phyloP scores from a whole-genome alignment of 2,888 invertebrate species.

The Rhogogaster chlorosoma region DNA sequence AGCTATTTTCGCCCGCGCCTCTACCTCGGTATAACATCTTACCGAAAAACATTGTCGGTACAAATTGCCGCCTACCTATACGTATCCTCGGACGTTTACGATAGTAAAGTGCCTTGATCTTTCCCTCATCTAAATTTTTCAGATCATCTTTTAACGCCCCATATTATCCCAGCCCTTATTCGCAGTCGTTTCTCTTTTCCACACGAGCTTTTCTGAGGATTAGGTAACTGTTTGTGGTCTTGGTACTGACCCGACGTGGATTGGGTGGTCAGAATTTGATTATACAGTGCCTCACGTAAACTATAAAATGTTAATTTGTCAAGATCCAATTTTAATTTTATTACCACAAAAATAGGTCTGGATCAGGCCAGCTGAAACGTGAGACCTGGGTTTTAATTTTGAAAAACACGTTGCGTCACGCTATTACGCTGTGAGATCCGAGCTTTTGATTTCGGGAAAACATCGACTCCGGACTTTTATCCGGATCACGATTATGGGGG shows the following conservation, averaged over 20 bases:
- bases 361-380: slow-evolving; percentile 6
- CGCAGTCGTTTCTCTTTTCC: not conserved
- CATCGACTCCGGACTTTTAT: not conserved
- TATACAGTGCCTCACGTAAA: not conserved
- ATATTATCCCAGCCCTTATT: not conserved
- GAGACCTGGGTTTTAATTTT: slow-evolving; percentile 17
- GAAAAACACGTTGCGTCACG: slow-evolving; percentile 39
- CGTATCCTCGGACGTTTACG: not conserved
- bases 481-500: too few relatives aligned
- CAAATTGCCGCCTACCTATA: slow-evolving; percentile 19
- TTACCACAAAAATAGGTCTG: slow-evolving; percentile 22
- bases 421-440: not conserved
- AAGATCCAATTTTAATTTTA: slow-evolving; percentile 35
- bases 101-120: not conserved
- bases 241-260: not conserved
- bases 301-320: not conserved
- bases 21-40: slow-evolving; percentile 67
- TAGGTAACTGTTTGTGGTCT: not conserved
- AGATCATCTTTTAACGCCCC: not conserved
- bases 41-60: slow-evolving; percentile 64
- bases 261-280: not conserved
- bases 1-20: slow-evolving; percentile 74
- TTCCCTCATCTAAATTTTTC: not conserved
- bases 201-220: not conserved
- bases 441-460: not conserved